A percentile compares a stretch with the other conserved stretches of the same genome.
Conservation (phyloP, 2,113 vertebrate species). For the Sciurus niger region DNA sequence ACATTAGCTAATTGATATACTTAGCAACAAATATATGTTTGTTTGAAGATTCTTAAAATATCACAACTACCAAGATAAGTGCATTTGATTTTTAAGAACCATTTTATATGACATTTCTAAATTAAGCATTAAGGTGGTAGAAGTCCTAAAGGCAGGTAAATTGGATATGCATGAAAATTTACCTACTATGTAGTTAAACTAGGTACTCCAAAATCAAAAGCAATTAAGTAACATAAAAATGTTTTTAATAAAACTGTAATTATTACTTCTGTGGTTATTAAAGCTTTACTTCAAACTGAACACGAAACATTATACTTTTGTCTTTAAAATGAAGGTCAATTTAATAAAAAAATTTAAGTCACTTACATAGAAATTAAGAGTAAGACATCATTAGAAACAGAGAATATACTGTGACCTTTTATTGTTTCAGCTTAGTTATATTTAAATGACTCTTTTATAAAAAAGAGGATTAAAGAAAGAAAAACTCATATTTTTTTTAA, state of each 20-base stretch:
- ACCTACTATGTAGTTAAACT: conserved; percentile 41
- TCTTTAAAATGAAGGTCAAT: conserved; percentile 53
- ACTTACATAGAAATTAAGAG: conserved; percentile 68
- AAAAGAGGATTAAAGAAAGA: conserved; percentile 11
- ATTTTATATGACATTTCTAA: conserved; percentile 53
- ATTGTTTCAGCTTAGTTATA: conserved; percentile 62
- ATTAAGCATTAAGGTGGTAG: conserved; percentile 13
- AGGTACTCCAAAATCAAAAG: conserved; percentile 56
- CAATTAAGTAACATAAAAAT: conserved; percentile 58
- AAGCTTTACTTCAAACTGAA: conserved; percentile 15
- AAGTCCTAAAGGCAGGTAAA: conserved; percentile 56
- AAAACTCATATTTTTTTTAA: neutral
- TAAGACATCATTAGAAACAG: conserved; percentile 63
- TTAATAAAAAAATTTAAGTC: conserved; percentile 47
- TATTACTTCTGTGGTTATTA: conserved; percentile 9
- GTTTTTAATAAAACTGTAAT: conserved; percentile 59
- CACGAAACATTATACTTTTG: neutral
- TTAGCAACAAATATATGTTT: conserved; percentile 36
- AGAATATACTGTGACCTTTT: conserved; percentile 16
- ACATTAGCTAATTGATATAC: neutral
- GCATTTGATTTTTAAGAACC: neutral
- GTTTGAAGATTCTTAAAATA: neutral
- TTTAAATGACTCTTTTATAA: conserved; percentile 16
- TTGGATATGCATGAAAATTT: conserved; percentile 32
- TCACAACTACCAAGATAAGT: neutral